Conservation (phyloP, 1,140 invertebrate species). For the Andrena cerasifolii region DNA sequence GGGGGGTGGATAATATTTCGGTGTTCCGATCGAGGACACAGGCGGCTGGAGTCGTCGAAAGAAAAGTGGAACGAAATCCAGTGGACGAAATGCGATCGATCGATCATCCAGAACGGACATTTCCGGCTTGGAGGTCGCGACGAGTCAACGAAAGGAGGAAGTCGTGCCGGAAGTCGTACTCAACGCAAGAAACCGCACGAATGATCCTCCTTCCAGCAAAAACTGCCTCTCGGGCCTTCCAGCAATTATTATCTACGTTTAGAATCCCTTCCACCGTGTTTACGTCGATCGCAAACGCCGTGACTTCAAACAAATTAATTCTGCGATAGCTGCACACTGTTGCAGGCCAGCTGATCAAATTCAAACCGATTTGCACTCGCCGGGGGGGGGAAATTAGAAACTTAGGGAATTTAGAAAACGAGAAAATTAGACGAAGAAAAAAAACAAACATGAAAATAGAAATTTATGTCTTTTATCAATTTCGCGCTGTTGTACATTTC, state of each 20-base stretch:
- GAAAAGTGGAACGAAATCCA: neutral
- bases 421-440: too few species aligned
- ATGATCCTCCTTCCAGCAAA: slow-evolving; percentile 9
- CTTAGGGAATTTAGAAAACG: too few species aligned
- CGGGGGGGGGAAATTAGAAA: too few species aligned
- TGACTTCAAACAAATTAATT: neutral
- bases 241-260: neutral
- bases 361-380: too few species aligned
- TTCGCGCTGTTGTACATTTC: too few species aligned
- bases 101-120: slow-evolving; percentile 53
- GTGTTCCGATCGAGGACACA: neutral
- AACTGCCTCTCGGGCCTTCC: neutral
- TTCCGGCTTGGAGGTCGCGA: slow-evolving; percentile 39
- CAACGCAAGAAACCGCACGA: slow-evolving; percentile 49
- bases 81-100: slow-evolving; percentile 13
- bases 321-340: too few species aligned
- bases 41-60: fast-evolving
- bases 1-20: too few species aligned
- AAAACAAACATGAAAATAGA: too few species aligned
- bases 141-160: slow-evolving; percentile 42
- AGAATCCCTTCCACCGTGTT: neutral
- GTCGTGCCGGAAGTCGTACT: slow-evolving; percentile 42
- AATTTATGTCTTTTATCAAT: too few species aligned
- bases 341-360: too few species aligned
- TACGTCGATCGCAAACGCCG: neutral